Percentiles rank a stretch among this genome's conserved stretches.
phyloP scores from a whole-genome alignment of 2,888 invertebrate species.

The Drosophila borealis region DNA sequence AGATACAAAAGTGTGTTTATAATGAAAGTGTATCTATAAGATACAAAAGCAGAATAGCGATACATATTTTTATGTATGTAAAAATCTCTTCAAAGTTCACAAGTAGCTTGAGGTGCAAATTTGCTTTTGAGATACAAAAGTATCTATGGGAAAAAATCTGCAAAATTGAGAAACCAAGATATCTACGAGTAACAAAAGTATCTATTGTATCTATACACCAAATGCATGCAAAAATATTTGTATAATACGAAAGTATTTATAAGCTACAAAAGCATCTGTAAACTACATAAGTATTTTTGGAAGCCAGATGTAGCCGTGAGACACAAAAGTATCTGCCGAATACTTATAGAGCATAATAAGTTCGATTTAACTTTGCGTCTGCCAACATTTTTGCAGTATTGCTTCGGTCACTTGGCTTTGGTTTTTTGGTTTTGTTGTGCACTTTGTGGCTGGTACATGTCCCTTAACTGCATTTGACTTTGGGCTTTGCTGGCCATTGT shows the following conservation, averaged over 20 bases:
- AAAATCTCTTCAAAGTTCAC: no score
- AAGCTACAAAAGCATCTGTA: neutral
- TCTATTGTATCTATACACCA: neutral
- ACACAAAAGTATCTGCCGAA: neutral
- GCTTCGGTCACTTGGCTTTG: constrained; percentile 38
- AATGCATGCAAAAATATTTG: neutral
- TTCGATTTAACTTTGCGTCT: constrained; percentile 9
- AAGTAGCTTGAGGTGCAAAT: no score
- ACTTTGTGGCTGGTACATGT: constrained; percentile 46
- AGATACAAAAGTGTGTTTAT: neutral
- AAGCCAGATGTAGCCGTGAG: neutral
- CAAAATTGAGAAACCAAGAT: no score
- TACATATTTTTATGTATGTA: no score
- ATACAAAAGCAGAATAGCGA: no score
- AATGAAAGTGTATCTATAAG: neutral
- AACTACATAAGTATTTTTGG: neutral
- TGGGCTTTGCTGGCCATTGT: constrained; percentile 41
- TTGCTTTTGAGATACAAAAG: no score
- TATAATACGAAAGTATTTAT: neutral
- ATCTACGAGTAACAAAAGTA: no score
- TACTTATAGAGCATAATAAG: constrained; percentile 17
- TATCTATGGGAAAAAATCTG: no score
- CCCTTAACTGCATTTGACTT: constrained; percentile 62
- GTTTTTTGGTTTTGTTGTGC: constrained; percentile 33
- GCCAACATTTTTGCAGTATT: constrained; percentile 14